These are phyloP conservation scores for Cerastis leucographa DNA, from an alignment of 2,888 invertebrate species.

Conservation along the genomic window DNA sequence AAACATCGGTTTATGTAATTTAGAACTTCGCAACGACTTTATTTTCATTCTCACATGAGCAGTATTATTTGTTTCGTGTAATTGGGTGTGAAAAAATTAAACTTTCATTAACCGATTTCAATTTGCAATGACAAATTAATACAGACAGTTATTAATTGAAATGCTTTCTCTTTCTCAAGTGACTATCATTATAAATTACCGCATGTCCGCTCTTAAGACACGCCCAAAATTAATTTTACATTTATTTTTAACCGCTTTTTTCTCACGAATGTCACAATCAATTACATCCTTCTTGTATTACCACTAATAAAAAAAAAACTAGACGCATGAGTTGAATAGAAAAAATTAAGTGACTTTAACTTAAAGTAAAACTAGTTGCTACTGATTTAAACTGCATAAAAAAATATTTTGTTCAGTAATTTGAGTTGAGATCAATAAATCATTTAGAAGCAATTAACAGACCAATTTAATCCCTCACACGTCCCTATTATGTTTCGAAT, in stretches of 20 bases:
- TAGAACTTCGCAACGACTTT: not conserved
- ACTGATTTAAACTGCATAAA: not conserved
- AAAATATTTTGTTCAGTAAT: conserved; percentile 10
- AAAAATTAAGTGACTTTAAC: no score
- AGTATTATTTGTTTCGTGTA: not conserved
- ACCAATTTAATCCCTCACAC: conserved; percentile 29
- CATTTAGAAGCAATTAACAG: conserved; percentile 40
- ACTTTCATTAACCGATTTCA: conserved; percentile 5
- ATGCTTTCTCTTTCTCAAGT: conserved; percentile 34
- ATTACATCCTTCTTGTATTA: conserved; percentile 1
- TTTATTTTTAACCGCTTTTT: not conserved
- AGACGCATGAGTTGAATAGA: no score
- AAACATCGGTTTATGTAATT: not conserved
- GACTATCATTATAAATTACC: conserved; percentile 28
- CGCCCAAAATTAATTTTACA: conserved; percentile 7
- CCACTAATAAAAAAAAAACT: conserved; percentile 5
- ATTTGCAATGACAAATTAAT: conserved; percentile 35
- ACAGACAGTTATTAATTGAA: conserved; percentile 30
- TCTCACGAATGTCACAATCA: conserved; percentile 29
- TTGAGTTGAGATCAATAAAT: conserved; percentile 25
- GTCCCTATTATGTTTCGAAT: conserved; percentile 43
- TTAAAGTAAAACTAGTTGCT: no score
- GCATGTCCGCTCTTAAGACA: conserved; percentile 19
- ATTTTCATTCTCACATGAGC: not conserved
- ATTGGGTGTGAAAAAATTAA: not conserved